Conservation (phyloP, 2,113 vertebrate species). For the Cervus canadensis region DNA sequence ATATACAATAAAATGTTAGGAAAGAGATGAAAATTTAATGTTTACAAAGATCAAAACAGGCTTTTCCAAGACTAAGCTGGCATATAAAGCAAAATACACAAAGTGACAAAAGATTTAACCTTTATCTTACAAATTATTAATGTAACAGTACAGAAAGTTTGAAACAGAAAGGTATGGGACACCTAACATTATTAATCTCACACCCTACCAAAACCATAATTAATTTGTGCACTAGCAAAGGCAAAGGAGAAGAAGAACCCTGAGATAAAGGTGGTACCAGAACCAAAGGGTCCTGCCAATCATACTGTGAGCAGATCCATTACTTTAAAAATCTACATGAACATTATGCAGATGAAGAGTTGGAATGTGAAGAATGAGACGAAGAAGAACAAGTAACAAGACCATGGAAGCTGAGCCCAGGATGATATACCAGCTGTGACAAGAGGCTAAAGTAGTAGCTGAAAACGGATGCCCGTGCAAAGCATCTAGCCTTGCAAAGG, state of each 20-base stretch:
- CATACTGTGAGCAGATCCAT: not conserved
- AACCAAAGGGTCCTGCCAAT: not conserved
- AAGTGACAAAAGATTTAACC: no score
- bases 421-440: not conserved
- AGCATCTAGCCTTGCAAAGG: not conserved
- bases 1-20: no score
- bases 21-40: no score
- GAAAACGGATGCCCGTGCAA: not conserved
- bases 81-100: no score
- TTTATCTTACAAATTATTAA: no score
- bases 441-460: not conserved
- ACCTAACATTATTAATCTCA: no score
- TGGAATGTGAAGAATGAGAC: not conserved
- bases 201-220: not conserved
- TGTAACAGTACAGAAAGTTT: no score
- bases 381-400: not conserved
- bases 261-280: not conserved
- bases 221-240: not conserved
- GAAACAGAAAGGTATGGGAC: no score
- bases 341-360: not conserved
- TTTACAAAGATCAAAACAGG: no score
- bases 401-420: not conserved
- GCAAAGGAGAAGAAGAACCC: not conserved
- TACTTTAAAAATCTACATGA: not conserved
- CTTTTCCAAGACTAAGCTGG: no score